Conservation (phyloP, 1,140 invertebrate species). For the Polyergus mexicanus region DNA sequence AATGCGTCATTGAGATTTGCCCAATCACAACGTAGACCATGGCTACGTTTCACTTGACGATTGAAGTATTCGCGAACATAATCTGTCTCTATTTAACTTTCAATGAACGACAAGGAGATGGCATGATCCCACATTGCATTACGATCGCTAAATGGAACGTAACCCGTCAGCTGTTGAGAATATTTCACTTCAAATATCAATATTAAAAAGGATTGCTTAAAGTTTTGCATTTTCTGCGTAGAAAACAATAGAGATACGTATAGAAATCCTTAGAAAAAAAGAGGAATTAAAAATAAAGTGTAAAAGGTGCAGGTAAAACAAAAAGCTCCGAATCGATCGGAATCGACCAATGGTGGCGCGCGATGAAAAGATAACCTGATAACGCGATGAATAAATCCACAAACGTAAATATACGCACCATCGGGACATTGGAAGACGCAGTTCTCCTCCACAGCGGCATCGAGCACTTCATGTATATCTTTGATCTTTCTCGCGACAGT, state of each 20-base stretch:
- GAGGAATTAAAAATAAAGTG: not conserved
- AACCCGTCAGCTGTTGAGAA: no score
- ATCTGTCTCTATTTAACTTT: no score
- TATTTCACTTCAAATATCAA: not conserved
- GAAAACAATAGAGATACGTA: no score
- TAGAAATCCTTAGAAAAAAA: no score
- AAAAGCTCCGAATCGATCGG: not conserved
- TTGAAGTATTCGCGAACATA: no score
- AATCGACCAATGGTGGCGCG: conserved; percentile 15
- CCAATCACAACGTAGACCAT: not conserved
- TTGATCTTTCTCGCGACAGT: conserved; percentile 92
- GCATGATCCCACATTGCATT: no score
- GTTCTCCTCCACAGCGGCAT: conserved; percentile 94
- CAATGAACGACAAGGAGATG: no score
- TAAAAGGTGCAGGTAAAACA: not conserved
- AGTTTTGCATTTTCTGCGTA: no score
- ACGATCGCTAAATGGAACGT: no score
- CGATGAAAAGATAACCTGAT: conserved; percentile 18
- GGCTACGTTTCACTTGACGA: no score
- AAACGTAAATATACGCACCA: conserved; percentile 85
- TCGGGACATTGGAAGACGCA: conserved; percentile 92
- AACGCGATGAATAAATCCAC: not conserved
- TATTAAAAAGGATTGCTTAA: not conserved
- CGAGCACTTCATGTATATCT: conserved; percentile 93
- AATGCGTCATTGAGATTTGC: not conserved